phyloP scores from a whole-genome alignment of 1,140 invertebrate genomes.

The Hetaerina americana region DNA sequence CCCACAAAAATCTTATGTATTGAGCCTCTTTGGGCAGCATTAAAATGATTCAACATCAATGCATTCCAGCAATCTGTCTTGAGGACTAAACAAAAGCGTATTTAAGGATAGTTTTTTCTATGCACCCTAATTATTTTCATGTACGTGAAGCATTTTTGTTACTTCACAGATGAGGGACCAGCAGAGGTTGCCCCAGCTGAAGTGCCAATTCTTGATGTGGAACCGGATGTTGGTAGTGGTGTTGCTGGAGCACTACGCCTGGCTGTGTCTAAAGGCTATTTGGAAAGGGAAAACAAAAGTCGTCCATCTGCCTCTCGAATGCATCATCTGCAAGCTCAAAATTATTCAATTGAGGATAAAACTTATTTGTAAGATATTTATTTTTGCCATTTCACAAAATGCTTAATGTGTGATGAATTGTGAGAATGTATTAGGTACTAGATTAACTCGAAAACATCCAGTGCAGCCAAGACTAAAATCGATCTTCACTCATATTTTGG shows the following conservation, averaged over 20 bases:
- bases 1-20: too few relatives aligned
- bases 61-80: too few relatives aligned
- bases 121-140: too few relatives aligned
- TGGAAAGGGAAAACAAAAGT: slow-evolving; percentile 69
- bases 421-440: too few relatives aligned
- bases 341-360: slow-evolving; percentile 97
- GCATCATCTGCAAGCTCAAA: slow-evolving; percentile 69
- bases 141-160: too few relatives aligned
- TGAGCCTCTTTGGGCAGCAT: too few relatives aligned
- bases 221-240: slow-evolving; percentile 85
- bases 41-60: too few relatives aligned
- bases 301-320: slow-evolving; percentile 55
- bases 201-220: slow-evolving; percentile 77
- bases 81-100: slow-evolving; percentile 15
- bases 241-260: slow-evolving; percentile 83
- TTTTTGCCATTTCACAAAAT: slow-evolving; percentile 9
- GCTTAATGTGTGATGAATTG: slow-evolving; percentile 12
- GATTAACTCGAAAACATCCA: background rate
- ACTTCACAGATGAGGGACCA: slow-evolving; percentile 30
- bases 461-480: too few relatives aligned
- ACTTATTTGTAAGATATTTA: slow-evolving; percentile 52
- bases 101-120: background rate
- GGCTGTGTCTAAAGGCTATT: slow-evolving; percentile 90
- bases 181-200: slow-evolving; percentile 35
- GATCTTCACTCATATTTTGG: too few relatives aligned